These are phyloP conservation scores for Periparus ater DNA, from an alignment of 2,797 vertebrate species.

Conservation along the genomic window DNA sequence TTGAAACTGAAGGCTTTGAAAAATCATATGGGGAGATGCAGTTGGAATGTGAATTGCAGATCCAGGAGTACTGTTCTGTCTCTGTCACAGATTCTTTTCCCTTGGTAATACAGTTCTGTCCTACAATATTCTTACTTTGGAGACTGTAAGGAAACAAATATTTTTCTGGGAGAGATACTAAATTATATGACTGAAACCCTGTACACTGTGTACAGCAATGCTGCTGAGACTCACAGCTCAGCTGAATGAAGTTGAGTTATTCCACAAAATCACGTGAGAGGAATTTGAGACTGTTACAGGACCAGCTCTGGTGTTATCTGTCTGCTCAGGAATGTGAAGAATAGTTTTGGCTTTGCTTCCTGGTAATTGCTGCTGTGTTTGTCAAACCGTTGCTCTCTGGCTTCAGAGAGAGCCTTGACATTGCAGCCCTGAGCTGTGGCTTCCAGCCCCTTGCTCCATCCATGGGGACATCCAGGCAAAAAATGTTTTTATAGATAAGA, in stretches of 20 bases:
- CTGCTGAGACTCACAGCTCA: neutral
- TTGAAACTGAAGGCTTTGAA: neutral
- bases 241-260: neutral
- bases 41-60: neutral
- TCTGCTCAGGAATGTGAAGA: constrained; percentile 1
- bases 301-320: neutral
- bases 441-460: neutral
- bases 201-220: neutral
- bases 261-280: neutral
- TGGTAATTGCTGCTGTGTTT: neutral
- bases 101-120: neutral
- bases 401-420: neutral
- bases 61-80: neutral
- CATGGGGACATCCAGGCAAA: neutral
- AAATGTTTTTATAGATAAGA: neutral
- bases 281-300: neutral
- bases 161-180: neutral
- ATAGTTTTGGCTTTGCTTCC: neutral
- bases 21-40: neutral
- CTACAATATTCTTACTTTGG: neutral
- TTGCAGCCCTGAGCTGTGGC: neutral
- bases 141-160: neutral
- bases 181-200: neutral
- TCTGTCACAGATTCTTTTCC: neutral
- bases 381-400: rapidly evolving